phyloP scores from a whole-genome alignment of 2,113 vertebrate genomes.

The Coreoperca whiteheadi region DNA sequence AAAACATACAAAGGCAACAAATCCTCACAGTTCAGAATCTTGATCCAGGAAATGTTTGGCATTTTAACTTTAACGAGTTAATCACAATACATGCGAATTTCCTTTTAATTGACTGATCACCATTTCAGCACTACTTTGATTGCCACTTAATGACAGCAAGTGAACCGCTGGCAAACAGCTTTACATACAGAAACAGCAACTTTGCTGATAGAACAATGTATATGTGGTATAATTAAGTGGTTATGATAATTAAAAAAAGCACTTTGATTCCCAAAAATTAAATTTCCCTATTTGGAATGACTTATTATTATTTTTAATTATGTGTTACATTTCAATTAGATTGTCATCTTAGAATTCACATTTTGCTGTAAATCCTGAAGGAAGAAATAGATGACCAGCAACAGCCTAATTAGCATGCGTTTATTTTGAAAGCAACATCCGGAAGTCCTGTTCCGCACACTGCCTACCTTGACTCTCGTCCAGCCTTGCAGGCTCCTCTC shows the following conservation, averaged over 20 bases:
- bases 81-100: neutral
- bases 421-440: constrained; percentile 35
- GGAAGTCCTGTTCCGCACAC: constrained; percentile 7
- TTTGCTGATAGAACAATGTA: neutral
- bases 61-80: neutral
- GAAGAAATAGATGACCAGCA: neutral
- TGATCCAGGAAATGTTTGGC: neutral
- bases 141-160: too few species aligned
- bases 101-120: too few species aligned
- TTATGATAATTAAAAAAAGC: neutral
- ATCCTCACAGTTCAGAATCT: neutral
- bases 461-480: constrained; percentile 19
- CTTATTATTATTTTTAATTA: neutral
- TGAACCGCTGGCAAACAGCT: neutral
- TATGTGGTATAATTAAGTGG: neutral
- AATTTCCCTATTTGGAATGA: neutral
- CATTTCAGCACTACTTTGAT: too few species aligned
- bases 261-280: neutral
- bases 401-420: accelerated
- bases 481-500: constrained; percentile 40
- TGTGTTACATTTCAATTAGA: neutral
- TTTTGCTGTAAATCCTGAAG: neutral
- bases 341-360: neutral
- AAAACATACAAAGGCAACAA: neutral
- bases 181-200: neutral